phyloP scores from a whole-genome alignment of 2,888 invertebrate genomes.

The Germaria angustata region DNA sequence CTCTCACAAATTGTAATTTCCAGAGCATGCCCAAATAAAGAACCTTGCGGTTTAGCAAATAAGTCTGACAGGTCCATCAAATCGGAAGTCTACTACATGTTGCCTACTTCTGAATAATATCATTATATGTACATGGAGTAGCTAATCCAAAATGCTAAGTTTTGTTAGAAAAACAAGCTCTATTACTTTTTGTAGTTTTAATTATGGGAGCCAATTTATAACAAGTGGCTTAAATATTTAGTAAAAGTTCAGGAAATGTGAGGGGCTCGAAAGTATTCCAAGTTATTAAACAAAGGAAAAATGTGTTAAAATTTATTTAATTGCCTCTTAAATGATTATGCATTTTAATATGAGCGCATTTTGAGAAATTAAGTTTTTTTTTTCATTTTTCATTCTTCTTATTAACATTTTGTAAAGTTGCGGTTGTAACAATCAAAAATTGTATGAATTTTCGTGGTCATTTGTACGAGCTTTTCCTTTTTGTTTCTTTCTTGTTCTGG shows the following conservation, averaged over 20 bases:
- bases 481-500: not conserved
- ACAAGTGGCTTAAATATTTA: not conserved
- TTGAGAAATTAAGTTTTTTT: constrained; percentile 24
- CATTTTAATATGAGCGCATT: not conserved
- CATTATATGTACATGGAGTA: too few relatives aligned
- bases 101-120: too few relatives aligned
- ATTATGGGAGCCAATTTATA: not conserved
- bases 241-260: not conserved
- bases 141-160: too few relatives aligned
- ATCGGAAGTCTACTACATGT: too few relatives aligned
- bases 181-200: not conserved
- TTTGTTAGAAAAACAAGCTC: too few relatives aligned
- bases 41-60: too few relatives aligned
- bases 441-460: constrained; percentile 51
- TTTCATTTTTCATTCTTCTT: too few relatives aligned
- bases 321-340: constrained; percentile 59
- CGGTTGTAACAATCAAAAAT: constrained; percentile 23
- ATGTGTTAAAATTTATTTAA: constrained; percentile 59
- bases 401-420: too few relatives aligned
- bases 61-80: too few relatives aligned
- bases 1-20: too few relatives aligned
- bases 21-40: too few relatives aligned
- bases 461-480: constrained; percentile 25
- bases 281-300: constrained; percentile 15
- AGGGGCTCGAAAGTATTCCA: not conserved